Conservation (phyloP, 2,888 invertebrate species). For the Diabrotica balteata region DNA sequence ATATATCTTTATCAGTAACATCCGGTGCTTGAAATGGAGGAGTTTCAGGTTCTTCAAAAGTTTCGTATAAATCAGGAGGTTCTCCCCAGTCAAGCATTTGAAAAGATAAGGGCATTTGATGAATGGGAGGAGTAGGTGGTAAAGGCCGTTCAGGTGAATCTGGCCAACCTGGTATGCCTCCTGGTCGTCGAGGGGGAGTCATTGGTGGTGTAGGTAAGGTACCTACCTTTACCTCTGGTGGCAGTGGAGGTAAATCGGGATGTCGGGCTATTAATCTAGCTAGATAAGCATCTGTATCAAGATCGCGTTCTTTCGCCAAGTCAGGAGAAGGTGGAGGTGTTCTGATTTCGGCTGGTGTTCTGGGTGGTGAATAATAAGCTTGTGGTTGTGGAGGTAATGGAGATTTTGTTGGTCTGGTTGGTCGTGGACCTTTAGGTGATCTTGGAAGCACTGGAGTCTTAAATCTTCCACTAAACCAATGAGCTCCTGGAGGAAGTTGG, state of each 20-base stretch:
- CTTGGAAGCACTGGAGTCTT: no score
- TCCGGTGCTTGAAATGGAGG: not conserved
- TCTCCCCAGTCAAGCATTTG: conserved; percentile 8
- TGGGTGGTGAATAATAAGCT: no score
- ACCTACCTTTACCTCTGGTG: not conserved
- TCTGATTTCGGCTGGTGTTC: no score
- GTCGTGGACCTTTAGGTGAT: no score
- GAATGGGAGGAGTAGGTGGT: not conserved
- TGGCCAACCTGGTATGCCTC: not conserved
- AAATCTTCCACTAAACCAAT: no score
- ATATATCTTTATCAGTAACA: not conserved
- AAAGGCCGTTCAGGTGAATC: not conserved
- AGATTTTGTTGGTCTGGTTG: no score
- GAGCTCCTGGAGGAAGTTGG: no score
- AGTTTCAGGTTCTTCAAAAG: not conserved
- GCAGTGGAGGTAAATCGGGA: conserved; percentile 4
- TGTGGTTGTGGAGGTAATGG: no score
- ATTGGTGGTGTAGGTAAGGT: not conserved
- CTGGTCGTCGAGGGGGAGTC: not conserved
- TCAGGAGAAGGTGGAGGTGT: no score
- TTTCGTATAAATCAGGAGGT: not conserved
- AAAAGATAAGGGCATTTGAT: not conserved
- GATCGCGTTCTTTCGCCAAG: not conserved
- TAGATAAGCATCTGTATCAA: conserved; percentile 12
- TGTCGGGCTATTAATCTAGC: not conserved